A percentile compares a stretch with the other conserved stretches of the same genome.
These are phyloP conservation scores for Acanthosepion lycidas DNA, from an alignment of 2,888 invertebrate species.

Conservation along the genomic window DNA sequence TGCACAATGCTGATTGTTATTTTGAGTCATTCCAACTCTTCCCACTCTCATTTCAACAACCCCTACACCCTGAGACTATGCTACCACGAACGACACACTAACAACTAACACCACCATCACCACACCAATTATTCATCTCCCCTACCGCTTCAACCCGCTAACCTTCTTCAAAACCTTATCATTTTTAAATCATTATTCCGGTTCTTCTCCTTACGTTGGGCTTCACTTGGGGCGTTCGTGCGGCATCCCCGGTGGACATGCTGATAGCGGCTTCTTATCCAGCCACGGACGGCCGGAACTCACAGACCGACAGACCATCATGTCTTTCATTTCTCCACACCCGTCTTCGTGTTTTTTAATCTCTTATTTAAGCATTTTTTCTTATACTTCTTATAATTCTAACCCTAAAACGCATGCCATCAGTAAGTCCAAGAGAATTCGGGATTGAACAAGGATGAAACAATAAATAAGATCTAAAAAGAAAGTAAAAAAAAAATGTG, in stretches of 20 bases:
- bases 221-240: constrained; percentile 10
- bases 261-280: constrained; percentile 11
- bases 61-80: too few relatives aligned
- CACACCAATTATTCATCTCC: not conserved
- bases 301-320: constrained; percentile 16
- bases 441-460: not conserved
- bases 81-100: too few relatives aligned
- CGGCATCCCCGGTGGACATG: constrained; percentile 33
- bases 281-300: constrained; percentile 14
- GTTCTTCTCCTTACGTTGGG: not conserved
- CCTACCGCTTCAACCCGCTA: too few relatives aligned
- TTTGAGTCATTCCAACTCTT: too few relatives aligned
- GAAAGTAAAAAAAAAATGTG: not conserved
- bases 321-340: not conserved
- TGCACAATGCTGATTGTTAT: too few relatives aligned
- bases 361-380: not conserved
- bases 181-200: not conserved
- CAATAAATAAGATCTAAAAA: not conserved
- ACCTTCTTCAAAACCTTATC: not conserved
- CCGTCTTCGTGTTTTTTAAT: not conserved
- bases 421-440: not conserved
- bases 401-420: not conserved
- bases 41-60: too few relatives aligned
- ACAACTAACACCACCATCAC: too few relatives aligned
- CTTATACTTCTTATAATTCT: not conserved